These are phyloP conservation scores for Xyrauchen texanus DNA, from an alignment of 2,113 vertebrate genomes.

Conservation along the genomic window DNA sequence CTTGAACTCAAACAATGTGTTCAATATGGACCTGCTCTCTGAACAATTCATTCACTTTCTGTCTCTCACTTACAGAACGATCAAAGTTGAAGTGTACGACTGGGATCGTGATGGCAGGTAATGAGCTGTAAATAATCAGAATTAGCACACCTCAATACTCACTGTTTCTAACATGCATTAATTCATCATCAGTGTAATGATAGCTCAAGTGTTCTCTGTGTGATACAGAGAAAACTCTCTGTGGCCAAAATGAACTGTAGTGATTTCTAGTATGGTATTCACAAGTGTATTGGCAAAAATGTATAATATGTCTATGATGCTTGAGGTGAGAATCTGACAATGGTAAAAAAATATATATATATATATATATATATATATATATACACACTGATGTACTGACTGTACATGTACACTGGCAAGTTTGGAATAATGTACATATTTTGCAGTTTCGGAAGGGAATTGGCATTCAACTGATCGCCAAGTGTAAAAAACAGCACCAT, in stretches of 20 bases:
- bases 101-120: constrained; percentile 96
- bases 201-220: neutral
- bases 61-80: constrained; percentile 77
- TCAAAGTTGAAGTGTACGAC: constrained; percentile 92
- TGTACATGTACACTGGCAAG: no score
- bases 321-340: no score
- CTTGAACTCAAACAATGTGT: neutral
- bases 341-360: no score
- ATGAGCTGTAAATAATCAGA: constrained; percentile 23
- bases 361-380: no score
- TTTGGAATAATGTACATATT: no score
- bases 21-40: neutral
- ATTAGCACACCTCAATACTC: neutral
- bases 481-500: no score
- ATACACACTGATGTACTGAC: no score
- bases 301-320: no score
- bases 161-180: neutral
- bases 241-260: neutral
- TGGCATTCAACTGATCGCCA: no score
- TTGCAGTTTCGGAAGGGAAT: no score
- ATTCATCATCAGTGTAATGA: neutral
- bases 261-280: no score
- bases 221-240: neutral
- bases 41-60: neutral
- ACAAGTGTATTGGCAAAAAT: no score